phyloP scores from a whole-genome alignment of 2,888 invertebrate species.

The Theristus sp. region DNA sequence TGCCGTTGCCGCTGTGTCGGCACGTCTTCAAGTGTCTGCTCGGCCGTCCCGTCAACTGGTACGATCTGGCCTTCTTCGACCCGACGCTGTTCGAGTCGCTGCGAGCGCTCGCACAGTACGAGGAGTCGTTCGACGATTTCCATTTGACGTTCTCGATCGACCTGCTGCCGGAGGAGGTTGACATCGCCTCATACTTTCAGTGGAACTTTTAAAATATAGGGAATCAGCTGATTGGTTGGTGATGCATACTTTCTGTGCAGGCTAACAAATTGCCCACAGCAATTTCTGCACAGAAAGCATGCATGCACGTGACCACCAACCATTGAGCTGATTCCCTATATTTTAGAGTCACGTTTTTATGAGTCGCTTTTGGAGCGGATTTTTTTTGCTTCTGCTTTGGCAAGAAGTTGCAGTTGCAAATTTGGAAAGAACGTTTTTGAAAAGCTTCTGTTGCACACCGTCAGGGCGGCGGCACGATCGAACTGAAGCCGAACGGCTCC shows the following conservation, averaged over 20 bases:
- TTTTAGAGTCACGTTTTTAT: not conserved
- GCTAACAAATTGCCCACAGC: no score
- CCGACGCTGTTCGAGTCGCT: conserved; percentile 89
- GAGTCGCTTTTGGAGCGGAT: not conserved
- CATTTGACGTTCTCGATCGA: conserved; percentile 15
- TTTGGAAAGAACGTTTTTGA: conserved; percentile 5
- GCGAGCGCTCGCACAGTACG: conserved; percentile 45
- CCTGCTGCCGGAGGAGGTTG: conserved; percentile 19
- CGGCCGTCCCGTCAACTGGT: conserved; percentile 77
- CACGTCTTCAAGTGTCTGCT: conserved; percentile 88
- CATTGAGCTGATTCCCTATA: not conserved
- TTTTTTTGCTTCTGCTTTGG: no score
- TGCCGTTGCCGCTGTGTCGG: conserved; percentile 83
- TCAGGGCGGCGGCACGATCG: conserved; percentile 62
- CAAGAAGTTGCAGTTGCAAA: no score
- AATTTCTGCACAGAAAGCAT: no score
- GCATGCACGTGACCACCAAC: no score
- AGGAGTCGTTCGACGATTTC: conserved; percentile 12
- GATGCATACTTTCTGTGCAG: no score
- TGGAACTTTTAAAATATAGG: not conserved
- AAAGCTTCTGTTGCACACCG: not conserved
- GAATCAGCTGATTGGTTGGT: no score
- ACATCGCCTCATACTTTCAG: not conserved
- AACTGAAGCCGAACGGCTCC: conserved; percentile 69
- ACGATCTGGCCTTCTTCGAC: conserved; percentile 95